phyloP scores from a whole-genome alignment of 1,140 invertebrate genomes.

The Hyposmocoma kahamanoa region DNA sequence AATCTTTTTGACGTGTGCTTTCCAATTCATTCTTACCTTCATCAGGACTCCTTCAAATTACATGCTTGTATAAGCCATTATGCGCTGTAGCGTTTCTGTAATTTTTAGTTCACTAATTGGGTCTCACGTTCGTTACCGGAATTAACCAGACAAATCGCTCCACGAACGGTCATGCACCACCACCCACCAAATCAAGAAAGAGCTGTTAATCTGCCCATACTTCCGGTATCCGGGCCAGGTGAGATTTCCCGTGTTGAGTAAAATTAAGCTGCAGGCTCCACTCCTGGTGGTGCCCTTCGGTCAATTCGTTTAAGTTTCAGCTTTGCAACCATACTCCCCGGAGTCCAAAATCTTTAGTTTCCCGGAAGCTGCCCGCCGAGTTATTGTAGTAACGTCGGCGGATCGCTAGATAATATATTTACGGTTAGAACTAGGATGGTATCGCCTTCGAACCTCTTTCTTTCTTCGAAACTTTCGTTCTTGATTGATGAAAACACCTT shows the following conservation, averaged over 20 bases:
- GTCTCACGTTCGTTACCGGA: background rate
- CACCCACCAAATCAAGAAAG: background rate
- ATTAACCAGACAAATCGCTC: background rate
- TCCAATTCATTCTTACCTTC: too few species aligned
- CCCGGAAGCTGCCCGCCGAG: background rate
- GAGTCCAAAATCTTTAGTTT: background rate
- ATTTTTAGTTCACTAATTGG: too few species aligned
- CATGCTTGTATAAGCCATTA: too few species aligned
- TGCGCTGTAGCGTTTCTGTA: too few species aligned
- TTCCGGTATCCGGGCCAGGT: background rate
- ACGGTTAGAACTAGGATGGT: too few species aligned
- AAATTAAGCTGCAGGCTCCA: background rate
- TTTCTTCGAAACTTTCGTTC: too few species aligned
- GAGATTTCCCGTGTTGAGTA: background rate
- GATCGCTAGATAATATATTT: too few species aligned
- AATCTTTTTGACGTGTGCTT: too few species aligned
- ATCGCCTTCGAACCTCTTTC: too few species aligned
- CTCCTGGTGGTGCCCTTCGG: background rate
- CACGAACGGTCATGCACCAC: background rate
- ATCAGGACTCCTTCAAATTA: too few species aligned
- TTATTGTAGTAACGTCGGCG: too few species aligned
- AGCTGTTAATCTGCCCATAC: background rate
- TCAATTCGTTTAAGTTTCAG: background rate
- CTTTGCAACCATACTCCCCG: background rate
- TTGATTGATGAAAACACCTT: background rate